Base-by-base conservation (phyloP, 2,113 vertebrate species). In the Cavia porcellus region DNA sequence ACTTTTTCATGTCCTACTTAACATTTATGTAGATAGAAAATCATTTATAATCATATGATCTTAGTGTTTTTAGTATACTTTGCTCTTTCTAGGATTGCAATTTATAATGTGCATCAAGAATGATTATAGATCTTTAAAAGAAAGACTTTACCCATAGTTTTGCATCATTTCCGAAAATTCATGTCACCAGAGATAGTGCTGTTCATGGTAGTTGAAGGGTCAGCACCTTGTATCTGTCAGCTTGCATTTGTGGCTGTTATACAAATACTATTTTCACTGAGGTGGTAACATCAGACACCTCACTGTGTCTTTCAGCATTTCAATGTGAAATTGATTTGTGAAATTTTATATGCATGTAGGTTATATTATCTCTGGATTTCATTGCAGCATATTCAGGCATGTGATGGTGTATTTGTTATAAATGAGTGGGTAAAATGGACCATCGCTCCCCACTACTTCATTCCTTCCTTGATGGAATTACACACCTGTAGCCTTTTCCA, bases 361-460 rank as follows among this genome's bases (percentile, higher is more conserved):
- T 79, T 86, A 38, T 52, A 52, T 80, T 52, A 74, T 84, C 17
- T 96, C 74, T 74, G 81, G 52, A 90, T 90, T 94, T 95, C 79
- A 55, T 89, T 95, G 62, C 35, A 45, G 38, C 28, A 47, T 62
- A 70, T 42, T 90, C 83, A 59, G 89, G 45, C 42, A 82, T 25
- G 52, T 87, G 72, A 30, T 2, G 45, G 32, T 52, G 5, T 87
- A 24, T 92, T 86, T 92, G 3, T 89, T 89, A 68, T 42, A 45
- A 89, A 92, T 68, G 50, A 0, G 32, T 85, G 57, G n/a, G 25
- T 85, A n/a, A 70, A 83, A 72, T 85, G 92, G 62, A 61, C 61
- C 57, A 9, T 55, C 68, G 62, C 55, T 85, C n/a, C 86, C 81
- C 14, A 59, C 17, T 59, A 79, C 72, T 88, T 92, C 59, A 52